Evolutionary conservation across 2,888 invertebrate genomes (phyloP), one percentile per base, ranked within the genome.

Genomic region (Morpho helenor): DNA sequence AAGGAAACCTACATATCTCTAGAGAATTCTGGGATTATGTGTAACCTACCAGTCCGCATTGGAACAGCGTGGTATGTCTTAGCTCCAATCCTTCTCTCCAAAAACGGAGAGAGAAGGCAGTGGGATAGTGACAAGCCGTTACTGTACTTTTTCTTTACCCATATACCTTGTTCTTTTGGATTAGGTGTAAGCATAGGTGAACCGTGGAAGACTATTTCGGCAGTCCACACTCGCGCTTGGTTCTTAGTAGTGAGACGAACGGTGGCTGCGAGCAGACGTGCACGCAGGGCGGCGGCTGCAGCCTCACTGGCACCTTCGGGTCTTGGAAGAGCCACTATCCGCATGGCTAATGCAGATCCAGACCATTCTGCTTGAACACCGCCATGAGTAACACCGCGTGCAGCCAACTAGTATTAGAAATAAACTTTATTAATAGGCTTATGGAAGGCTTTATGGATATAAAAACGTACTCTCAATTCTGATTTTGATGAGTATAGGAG

Each of bases 331-430:
- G 95, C 92, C 57, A 97, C 93, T 52, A 97, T 89, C 77, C 96
- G 95, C 73, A 97, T 89, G 49, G 95, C 95, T 59, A 97, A 89
- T 31, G 96, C 96, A 0, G 96, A 95, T 0, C 98, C 98, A 77
- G 97, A 96, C 59, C 97, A 96, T 84, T 98, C 98, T 0, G 98
- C 96, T 80, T 97, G 97, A 55, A 98, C 92, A 0, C 98, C 98
- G 82, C 97, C 97, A 86, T 98, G 98, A 43, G 96, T 94, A 66
- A 98, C 96, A 63, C 95, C 96, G 64, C 95, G 93, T 61, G 93
- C 93, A 23, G 95, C 94, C 63, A 97, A 77, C 95, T 95, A 69
- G 16, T 10, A 44, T 46, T 49, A 23, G 42, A 31, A 40, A 51
- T 31, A 31, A 3, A 31, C 5, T 31, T 31, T 31, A 31, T 31